Evolutionary conservation across 2,888 invertebrate genomes (phyloP).

Genomic region (Philhelius pedissequus): DNA sequence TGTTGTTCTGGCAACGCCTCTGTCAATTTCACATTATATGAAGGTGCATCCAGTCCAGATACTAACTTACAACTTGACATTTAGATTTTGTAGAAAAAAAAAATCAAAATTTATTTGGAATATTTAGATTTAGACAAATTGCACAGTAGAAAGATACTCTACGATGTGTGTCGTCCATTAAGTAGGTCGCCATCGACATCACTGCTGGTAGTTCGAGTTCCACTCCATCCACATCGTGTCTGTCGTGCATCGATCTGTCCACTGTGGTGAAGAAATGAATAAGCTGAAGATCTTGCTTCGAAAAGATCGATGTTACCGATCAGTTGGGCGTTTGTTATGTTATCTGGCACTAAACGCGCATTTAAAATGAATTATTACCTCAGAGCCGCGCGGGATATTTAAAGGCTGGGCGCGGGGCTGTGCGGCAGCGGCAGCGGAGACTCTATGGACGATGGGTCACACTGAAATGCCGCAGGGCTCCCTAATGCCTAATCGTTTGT

Average conservation of each 20-base stretch:
- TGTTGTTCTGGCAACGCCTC: slow-evolving; percentile 36
- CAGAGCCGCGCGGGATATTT: slow-evolving; percentile 8
- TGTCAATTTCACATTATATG: slow-evolving; percentile 7
- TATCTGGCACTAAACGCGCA: slow-evolving; percentile 58
- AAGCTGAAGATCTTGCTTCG: neutral
- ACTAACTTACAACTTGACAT: slow-evolving; percentile 1
- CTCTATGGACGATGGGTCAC: neutral
- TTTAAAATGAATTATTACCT: slow-evolving; percentile 65
- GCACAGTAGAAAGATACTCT: slow-evolving; percentile 19
- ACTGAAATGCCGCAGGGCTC: slow-evolving; percentile 54
- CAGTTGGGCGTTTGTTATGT: slow-evolving; percentile 41
- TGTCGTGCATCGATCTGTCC: neutral
- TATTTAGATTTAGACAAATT: slow-evolving; percentile 30
- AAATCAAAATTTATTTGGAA: slow-evolving; percentile 32
- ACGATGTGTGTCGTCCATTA: neutral
- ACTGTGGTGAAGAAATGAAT: neutral
- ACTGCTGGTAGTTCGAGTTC: neutral
- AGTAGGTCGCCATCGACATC: slow-evolving; percentile 32
- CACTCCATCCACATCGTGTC: neutral
- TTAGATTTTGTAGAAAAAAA: slow-evolving; percentile 31
- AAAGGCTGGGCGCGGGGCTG: too few relatives aligned
- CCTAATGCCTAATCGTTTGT: slow-evolving; percentile 54
- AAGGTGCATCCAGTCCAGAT: slow-evolving; percentile 59
- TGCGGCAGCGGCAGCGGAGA: neutral
- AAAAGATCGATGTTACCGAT: slow-evolving; percentile 49